Percentiles rank a stretch among this genome's conserved stretches.
Evolutionary conservation across 2,797 vertebrate species (phyloP).

Genomic region (Cercopithecus mitis): DNA sequence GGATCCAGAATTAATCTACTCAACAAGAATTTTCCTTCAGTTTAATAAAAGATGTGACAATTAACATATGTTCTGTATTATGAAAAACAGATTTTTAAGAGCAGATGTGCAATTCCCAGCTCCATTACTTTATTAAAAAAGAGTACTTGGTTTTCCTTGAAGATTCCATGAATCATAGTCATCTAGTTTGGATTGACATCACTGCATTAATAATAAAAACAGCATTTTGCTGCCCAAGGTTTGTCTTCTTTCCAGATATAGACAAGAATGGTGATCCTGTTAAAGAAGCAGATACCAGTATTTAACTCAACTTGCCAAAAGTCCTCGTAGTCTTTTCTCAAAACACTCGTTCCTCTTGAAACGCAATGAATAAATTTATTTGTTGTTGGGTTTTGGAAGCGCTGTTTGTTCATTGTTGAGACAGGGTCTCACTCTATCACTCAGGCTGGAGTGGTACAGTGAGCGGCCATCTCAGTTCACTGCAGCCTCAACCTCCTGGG

Average conservation of each 20-base stretch:
- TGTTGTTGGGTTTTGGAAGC: neutral
- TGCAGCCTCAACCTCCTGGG: too few relatives aligned
- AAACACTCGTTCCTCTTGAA: neutral
- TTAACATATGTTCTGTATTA: slow-evolving; percentile 68
- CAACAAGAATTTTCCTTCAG: slow-evolving; percentile 48
- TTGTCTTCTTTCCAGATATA: slow-evolving; percentile 44
- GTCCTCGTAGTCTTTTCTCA: slow-evolving; percentile 5
- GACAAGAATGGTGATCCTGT: neutral
- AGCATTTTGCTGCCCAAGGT: slow-evolving; percentile 36
- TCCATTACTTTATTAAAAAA: slow-evolving; percentile 73
- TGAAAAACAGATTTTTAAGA: slow-evolving; percentile 72
- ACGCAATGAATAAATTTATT: neutral
- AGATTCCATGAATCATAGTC: slow-evolving; percentile 66
- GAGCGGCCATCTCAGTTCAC: too few relatives aligned
- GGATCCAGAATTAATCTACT: slow-evolving; percentile 42
- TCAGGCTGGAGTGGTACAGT: too few relatives aligned
- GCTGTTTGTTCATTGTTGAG: too few relatives aligned
- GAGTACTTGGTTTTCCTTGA: slow-evolving; percentile 66
- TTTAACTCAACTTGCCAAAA: neutral
- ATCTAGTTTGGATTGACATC: slow-evolving; percentile 66
- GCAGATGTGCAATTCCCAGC: slow-evolving; percentile 70
- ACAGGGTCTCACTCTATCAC: too few relatives aligned
- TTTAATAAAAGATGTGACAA: slow-evolving; percentile 56
- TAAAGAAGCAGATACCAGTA: neutral
- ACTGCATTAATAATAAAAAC: slow-evolving; percentile 67